These are phyloP conservation scores for Pinctada fucata DNA, from an alignment of 2,888 invertebrate species.

Conservation along the genomic window DNA sequence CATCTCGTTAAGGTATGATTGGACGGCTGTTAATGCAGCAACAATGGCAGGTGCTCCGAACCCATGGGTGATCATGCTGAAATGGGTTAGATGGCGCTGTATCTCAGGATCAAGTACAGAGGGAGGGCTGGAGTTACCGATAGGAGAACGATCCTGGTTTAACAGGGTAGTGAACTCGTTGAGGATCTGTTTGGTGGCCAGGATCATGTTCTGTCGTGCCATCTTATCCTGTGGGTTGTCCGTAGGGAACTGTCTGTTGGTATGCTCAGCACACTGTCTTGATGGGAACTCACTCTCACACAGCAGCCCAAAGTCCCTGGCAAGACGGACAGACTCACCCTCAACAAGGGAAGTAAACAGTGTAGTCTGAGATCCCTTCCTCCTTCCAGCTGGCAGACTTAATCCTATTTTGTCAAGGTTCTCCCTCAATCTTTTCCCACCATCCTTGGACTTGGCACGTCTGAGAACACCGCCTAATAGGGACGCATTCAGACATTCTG, in stretches of 20 bases:
- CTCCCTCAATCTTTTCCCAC: slow-evolving; percentile 94
- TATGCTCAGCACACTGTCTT: slow-evolving; percentile 95
- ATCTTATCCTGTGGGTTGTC: slow-evolving; percentile 67
- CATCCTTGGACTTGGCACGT: slow-evolving; percentile 99
- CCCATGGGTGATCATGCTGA: slow-evolving; percentile 98
- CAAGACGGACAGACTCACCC: slow-evolving; percentile 98
- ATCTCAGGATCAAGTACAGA: slow-evolving; percentile 95
- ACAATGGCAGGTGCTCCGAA: slow-evolving; percentile 99
- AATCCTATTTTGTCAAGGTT: slow-evolving; percentile 98
- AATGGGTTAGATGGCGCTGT: slow-evolving; percentile 97
- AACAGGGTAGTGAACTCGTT: slow-evolving; percentile 98
- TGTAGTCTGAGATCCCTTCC: slow-evolving; percentile 98
- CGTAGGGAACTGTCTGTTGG: slow-evolving; percentile 84
- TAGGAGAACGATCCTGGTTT: slow-evolving; percentile 96
- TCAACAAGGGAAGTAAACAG: slow-evolving; percentile 97
- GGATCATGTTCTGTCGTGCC: slow-evolving; percentile 80
- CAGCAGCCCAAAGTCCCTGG: slow-evolving; percentile 97
- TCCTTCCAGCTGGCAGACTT: slow-evolving; percentile 96
- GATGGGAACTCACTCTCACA: slow-evolving; percentile 99
- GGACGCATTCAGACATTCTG: slow-evolving; percentile 98
- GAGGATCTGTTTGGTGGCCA: slow-evolving; percentile 94
- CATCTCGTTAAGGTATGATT: slow-evolving; percentile 97
- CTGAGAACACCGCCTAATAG: slow-evolving; percentile 96
- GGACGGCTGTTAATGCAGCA: slow-evolving; percentile 96
- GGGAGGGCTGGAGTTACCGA: slow-evolving; percentile 96